Conservation (phyloP, 1,140 invertebrate genomes). For the Eumeta japonica region DNA sequence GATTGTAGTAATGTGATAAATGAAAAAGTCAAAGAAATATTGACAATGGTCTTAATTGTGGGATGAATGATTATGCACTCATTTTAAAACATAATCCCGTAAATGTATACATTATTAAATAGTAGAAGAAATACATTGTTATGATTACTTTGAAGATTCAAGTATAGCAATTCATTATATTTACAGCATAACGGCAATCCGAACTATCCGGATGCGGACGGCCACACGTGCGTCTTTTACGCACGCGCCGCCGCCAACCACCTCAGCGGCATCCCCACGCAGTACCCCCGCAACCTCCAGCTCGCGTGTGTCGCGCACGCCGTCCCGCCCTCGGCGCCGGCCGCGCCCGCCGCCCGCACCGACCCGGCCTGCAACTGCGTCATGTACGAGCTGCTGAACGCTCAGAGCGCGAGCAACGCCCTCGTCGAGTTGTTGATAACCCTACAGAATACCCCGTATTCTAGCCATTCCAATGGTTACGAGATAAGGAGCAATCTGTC, state of each 20-base stretch:
- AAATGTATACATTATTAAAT: background rate
- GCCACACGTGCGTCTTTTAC: slow-evolving; percentile 52
- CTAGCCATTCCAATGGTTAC: slow-evolving; percentile 22
- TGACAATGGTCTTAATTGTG: no score
- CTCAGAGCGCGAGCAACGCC: slow-evolving; percentile 44
- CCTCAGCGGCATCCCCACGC: slow-evolving; percentile 41
- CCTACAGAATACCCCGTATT: slow-evolving; percentile 47
- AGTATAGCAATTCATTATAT: slow-evolving; percentile 4
- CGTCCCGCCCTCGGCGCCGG: slow-evolving; percentile 19
- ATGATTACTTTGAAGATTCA: background rate
- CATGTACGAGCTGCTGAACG: slow-evolving; percentile 45
- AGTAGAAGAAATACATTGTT: slow-evolving; percentile 1
- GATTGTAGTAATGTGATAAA: no score
- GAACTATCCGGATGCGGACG: slow-evolving; percentile 50
- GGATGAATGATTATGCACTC: no score
- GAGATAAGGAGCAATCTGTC: slow-evolving; percentile 34
- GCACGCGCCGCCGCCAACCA: slow-evolving; percentile 50
- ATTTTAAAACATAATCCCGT: background rate
- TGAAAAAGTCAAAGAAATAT: no score
- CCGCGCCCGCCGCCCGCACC: slow-evolving; percentile 19
- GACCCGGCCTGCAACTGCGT: slow-evolving; percentile 49
- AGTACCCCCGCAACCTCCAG: slow-evolving; percentile 42
- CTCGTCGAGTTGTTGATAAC: slow-evolving; percentile 47
- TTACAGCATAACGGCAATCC: slow-evolving; percentile 56
- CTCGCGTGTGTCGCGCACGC: slow-evolving; percentile 46